Base-by-base conservation (phyloP, 2,113 vertebrate genomes). In the Podiceps cristatus region DNA sequence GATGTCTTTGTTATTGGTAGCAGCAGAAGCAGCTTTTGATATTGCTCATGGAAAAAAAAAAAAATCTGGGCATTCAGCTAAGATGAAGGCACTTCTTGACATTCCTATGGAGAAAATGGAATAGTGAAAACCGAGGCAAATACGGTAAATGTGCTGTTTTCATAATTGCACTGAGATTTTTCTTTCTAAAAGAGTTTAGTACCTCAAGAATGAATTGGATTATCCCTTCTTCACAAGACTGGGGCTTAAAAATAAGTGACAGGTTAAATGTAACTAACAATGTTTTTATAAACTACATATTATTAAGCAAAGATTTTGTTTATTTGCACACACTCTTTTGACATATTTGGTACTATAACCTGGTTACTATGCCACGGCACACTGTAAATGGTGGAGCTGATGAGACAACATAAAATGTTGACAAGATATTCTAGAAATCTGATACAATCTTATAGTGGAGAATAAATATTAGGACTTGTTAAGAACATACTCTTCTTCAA, bases 401-500 rank as follows among this genome's bases (percentile, higher is more conserved):
- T 62, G 67, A 96, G 67, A 96, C 80, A 94, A 84, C 52, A 75
- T 68, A 80, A 90, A 91, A 87, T 73, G 81, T 63, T 93, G 78
- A 95, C 85, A 97, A 88, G 29, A 72, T 94, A 92, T 91, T 85
- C 88, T 85, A 90, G 78, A 96, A 89, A 97, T 87, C 95, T 95
- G 52, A 86, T 76, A 94, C 89, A 94, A 95, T 95, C 60, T 91
- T 88, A 97, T 86, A 93, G 80, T 75, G 94, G 93, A 95, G 93
- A 97, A 84, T 87, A 95, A 97, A 95, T 95, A 67, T 87, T 98
- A 98, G 91, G 97, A 98, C 96, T 97, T 96, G 97, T 96, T 98
- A 97, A 97, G 96, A 96, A 98, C 98, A 95, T 98, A 99, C 99
- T 98, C 99, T 98, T 99, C 98, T 97, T 98, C 98, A 82, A 99